Base-by-base conservation (phyloP, 2,797 vertebrate species). In the Danio kyathit region DNA sequence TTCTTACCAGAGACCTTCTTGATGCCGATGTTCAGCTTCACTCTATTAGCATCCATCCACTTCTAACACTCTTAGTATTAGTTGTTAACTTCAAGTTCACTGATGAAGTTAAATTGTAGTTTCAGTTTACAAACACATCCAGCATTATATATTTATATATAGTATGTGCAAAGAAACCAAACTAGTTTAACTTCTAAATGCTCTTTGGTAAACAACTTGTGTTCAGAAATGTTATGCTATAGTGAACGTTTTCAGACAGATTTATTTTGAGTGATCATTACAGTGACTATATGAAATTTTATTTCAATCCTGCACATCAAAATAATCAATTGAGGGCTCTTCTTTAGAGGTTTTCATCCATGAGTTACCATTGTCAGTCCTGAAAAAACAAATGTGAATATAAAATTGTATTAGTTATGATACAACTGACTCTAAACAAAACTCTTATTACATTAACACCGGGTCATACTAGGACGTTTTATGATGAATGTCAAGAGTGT, bases 241-340 rank as follows among this genome's bases (percentile, higher is more conserved):
- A 44, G 48, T 19, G 17, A 52, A 76, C 52, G 6, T 57, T 48
- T 71, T 57, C 59, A 73, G 19, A n/a, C 29, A 29, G 14, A 40
- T 86, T 83, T 80, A 76, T 84, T 84, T 76, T 3, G 64, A 57
- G 10, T 83, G 43, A 76, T 69, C 57, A 38, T 41, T 46, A 84
- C 52, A 84, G 43, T 64, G 80, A 81, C 6, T 21, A 17, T 21
- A 54, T 8, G 16, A 13, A 63, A 65, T 16, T 60, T 43, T 7
- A 19, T 48, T 83, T 96, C 89, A 99, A 89, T 99, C 97, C 88
- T 99, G 97, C 81, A 99, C 96, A 85, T 99, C 97, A 89, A 99
- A 99, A 89, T 99, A 99, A 93, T 99, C 97, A 59, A 99, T 96
- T n/a, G 94, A 74, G 1, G 96, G 94, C 82, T 99, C 97, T 75